Conservation (phyloP, 2,888 invertebrate genomes). For the Drosophila subquinaria region DNA sequence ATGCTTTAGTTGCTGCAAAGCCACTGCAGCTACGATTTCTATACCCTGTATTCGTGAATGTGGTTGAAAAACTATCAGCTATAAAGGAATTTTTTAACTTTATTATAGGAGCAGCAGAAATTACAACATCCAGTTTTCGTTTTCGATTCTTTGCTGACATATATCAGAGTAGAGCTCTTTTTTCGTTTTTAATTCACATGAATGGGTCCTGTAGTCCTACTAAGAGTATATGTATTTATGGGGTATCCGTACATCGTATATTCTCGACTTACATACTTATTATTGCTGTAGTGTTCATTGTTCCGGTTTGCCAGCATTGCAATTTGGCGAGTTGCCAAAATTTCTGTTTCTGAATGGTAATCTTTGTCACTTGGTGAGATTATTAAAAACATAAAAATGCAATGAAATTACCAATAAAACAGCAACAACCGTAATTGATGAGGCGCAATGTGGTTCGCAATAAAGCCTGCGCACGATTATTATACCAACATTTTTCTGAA, state of each 20-base stretch:
- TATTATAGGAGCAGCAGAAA: too few relatives aligned
- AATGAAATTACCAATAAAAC: constrained; percentile 37
- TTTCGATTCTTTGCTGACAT: too few relatives aligned
- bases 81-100: too few relatives aligned
- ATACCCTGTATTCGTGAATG: not conserved
- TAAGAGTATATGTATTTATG: not conserved
- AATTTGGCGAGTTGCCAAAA: constrained; percentile 53
- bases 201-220: not conserved
- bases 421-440: constrained; percentile 5
- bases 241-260: constrained; percentile 2
- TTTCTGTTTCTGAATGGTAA: constrained; percentile 35
- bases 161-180: not conserved
- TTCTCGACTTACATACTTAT: not conserved
- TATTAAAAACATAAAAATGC: constrained; percentile 60
- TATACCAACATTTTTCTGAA: not conserved
- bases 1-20: not conserved
- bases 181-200: not conserved
- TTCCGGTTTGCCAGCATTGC: constrained; percentile 5
- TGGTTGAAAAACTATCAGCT: too few relatives aligned
- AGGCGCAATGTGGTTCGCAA: not conserved
- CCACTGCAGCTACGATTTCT: not conserved
- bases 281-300: not conserved
- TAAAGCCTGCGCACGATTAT: not conserved
- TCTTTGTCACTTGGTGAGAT: constrained; percentile 58
- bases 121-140: too few relatives aligned